These are phyloP conservation scores for Montipora foliosa DNA, from an alignment of 64 coral and sea anemone species.

Conservation along the genomic window DNA sequence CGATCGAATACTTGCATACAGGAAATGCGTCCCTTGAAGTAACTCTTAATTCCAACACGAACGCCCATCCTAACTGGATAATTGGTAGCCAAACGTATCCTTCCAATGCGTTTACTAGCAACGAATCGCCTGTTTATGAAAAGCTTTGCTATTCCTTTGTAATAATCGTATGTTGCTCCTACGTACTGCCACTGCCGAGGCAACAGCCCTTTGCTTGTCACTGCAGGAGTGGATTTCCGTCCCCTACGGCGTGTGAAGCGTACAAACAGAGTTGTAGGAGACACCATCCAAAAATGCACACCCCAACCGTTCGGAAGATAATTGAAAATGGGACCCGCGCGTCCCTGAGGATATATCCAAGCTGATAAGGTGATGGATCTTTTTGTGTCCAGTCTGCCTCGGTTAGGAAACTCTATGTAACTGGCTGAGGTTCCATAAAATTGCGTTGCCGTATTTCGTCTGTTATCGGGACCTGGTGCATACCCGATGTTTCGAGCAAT, in stretches of 20 bases:
- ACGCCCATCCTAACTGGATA: conserved; percentile 43
- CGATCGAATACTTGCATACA: conserved; percentile 70
- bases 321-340: conserved; percentile 72
- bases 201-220: conserved; percentile 3
- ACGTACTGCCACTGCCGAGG: conserved; percentile 66
- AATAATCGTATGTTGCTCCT: conserved; percentile 50
- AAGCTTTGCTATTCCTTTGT: conserved; percentile 34
- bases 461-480: conserved; percentile 41
- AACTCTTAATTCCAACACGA: neutral
- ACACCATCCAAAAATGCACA: conserved; percentile 74
- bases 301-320: conserved; percentile 76
- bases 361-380: conserved; percentile 17
- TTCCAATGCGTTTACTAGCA: conserved; percentile 27
- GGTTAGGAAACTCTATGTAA: conserved; percentile 33
- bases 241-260: conserved; percentile 75
- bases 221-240: conserved; percentile 9
- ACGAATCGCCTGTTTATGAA: conserved; percentile 51
- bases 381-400: conserved; percentile 31
- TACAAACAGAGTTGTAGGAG: conserved; percentile 49
- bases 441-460: conserved; percentile 31
- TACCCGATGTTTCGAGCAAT: conserved; percentile 37
- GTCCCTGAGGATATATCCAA: conserved; percentile 30
- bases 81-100: conserved; percentile 30
- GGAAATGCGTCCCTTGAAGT: conserved; percentile 43
- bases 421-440: conserved; percentile 52